A percentile compares a stretch with the other conserved stretches of the same genome.
Conservation (phyloP, 2,113 vertebrate genomes). For the Pseudopodoces humilis region DNA sequence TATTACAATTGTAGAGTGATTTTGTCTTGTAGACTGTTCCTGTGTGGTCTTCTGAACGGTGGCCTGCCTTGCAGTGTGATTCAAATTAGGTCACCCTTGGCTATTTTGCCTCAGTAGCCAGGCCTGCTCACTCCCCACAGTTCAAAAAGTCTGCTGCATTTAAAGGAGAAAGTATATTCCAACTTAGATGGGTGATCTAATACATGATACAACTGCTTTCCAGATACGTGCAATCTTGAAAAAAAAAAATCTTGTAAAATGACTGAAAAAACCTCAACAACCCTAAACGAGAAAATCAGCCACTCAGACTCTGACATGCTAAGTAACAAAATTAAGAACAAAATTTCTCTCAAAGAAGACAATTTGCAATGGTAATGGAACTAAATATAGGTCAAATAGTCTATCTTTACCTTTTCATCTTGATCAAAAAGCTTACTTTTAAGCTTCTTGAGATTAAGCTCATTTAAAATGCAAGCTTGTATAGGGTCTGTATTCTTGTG, state of each 20-base stretch:
- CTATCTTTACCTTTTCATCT: neutral
- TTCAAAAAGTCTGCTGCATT: neutral
- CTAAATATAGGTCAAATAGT: neutral
- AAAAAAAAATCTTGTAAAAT: neutral
- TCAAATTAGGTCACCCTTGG: neutral
- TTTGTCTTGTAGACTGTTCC: neutral
- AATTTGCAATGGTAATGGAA: conserved; percentile 6
- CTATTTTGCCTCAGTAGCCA: neutral
- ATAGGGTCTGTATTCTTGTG: neutral
- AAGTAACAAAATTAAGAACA: neutral
- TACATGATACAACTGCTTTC: neutral
- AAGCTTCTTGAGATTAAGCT: neutral
- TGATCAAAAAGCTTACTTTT: neutral
- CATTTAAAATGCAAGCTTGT: neutral
- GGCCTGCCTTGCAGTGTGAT: neutral
- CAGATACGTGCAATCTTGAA: neutral
- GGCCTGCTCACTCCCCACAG: neutral
- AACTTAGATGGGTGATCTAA: neutral
- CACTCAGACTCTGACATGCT: neutral
- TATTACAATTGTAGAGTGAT: neutral
- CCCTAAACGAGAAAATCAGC: neutral
- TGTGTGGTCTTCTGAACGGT: neutral
- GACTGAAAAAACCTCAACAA: neutral
- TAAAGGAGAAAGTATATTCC: neutral
- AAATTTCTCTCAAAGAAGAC: neutral